These are phyloP conservation scores for Eubucco bourcierii DNA, from an alignment of 2,113 vertebrate species.

Conservation along the genomic window DNA sequence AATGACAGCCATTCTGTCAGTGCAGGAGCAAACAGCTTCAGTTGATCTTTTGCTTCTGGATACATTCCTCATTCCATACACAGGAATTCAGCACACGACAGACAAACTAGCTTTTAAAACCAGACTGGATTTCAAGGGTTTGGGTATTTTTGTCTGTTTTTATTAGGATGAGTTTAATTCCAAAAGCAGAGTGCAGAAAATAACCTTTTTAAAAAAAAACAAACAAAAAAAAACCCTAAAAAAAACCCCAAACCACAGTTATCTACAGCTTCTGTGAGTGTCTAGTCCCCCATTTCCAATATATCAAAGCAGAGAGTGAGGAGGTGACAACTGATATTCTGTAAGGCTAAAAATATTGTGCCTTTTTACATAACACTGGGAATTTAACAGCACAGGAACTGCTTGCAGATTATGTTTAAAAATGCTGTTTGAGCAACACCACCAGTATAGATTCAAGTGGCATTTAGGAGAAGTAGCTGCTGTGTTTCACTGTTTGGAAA, in stretches of 20 bases:
- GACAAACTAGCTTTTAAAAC: neutral
- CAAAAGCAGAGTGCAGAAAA: neutral
- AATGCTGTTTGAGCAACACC: conserved; percentile 50
- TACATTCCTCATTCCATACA: neutral
- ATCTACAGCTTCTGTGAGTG: neutral
- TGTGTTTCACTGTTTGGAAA: conserved; percentile 26
- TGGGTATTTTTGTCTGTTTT: neutral
- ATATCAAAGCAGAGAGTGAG: conserved; percentile 30
- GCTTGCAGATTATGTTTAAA: conserved; percentile 58
- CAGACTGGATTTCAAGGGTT: conserved; percentile 8
- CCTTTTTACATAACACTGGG: conserved; percentile 60
- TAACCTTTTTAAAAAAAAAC: neutral
- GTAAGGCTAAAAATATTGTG: conserved; percentile 58
- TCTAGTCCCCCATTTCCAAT: neutral
- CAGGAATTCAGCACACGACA: neutral
- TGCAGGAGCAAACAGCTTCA: neutral
- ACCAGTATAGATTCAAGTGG: conserved; percentile 29
- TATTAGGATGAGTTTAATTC: neutral
- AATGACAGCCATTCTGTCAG: neutral
- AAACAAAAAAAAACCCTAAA: too few relatives aligned
- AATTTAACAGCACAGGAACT: conserved; percentile 50
- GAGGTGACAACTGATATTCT: conserved; percentile 57
- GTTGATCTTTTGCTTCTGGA: conserved; percentile 10
- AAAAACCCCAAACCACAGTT: too few relatives aligned
- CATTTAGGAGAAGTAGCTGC: conserved; percentile 41